Evolutionary conservation across 2,888 invertebrate genomes (phyloP).

Genomic region (Caenorhabditis auriculariae): DNA sequence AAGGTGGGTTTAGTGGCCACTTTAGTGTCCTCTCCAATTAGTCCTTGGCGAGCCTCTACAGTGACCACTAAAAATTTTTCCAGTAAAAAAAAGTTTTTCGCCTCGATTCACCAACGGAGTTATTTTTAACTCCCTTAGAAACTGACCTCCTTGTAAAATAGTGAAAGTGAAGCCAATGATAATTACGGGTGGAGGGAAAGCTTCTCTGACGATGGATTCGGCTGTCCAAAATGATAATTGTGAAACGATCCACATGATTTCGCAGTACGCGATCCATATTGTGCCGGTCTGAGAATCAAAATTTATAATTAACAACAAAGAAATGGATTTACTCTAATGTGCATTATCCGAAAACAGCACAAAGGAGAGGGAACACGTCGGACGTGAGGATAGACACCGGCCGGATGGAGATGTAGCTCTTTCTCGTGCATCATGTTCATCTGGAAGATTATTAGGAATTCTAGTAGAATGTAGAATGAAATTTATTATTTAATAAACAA

Average conservation of each 20-base stretch:
- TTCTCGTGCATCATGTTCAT: conserved; percentile 31
- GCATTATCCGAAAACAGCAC: conserved; percentile 45
- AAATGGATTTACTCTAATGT: conserved; percentile 22
- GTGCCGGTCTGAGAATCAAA: conserved; percentile 36
- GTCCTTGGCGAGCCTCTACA: no score
- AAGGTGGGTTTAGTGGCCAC: no score
- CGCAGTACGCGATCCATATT: conserved; percentile 44
- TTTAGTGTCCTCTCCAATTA: no score
- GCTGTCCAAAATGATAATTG: conserved; percentile 45
- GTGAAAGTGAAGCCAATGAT: conserved; percentile 33
- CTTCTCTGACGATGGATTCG: conserved; percentile 28
- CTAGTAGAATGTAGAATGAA: no score
- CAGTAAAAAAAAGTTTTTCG: no score
- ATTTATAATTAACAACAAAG: neutral
- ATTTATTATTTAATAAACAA: no score
- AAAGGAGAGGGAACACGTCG: conserved; percentile 37
- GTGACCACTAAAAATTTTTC: no score
- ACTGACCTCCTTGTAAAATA: conserved; percentile 27
- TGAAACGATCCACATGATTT: conserved; percentile 49
- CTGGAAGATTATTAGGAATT: conserved; percentile 9
- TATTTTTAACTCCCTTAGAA: no score
- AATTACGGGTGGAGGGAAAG: conserved; percentile 24
- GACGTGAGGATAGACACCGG: conserved; percentile 34
- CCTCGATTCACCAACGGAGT: no score
- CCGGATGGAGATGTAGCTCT: conserved; percentile 15